Conservation (phyloP, 2,888 invertebrate genomes). For the Lamproptera curius region DNA sequence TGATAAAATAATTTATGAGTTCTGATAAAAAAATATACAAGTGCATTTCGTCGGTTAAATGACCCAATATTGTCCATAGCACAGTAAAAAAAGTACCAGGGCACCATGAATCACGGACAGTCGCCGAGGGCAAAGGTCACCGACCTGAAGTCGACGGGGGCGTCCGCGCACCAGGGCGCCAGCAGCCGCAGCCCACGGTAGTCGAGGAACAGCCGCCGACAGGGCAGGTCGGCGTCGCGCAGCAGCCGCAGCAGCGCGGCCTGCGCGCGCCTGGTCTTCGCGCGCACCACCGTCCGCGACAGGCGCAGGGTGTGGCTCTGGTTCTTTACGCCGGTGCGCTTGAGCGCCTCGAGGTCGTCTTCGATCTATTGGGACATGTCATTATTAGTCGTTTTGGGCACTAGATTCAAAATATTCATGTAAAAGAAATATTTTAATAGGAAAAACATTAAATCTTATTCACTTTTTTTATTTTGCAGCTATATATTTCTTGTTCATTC, state of each 20-base stretch:
- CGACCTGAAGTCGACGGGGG: constrained; percentile 70
- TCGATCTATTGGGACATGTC: constrained; percentile 89
- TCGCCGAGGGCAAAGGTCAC: constrained; percentile 28
- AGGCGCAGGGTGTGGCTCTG: constrained; percentile 93
- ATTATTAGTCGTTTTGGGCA: too few species aligned
- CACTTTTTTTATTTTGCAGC: too few species aligned
- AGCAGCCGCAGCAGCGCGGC: constrained; percentile 87
- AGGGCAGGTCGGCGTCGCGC: constrained; percentile 88
- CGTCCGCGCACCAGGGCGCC: constrained; percentile 95
- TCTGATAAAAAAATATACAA: too few species aligned
- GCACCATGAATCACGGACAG: constrained; percentile 15
- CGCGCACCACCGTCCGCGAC: constrained; percentile 94
- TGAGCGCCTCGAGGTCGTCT: constrained; percentile 91
- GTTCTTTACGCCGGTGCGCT: constrained; percentile 89
- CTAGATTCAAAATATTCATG: too few species aligned
- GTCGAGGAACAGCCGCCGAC: constrained; percentile 91
- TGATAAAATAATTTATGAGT: too few species aligned
- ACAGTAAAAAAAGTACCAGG: background rate
- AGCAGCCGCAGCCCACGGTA: constrained; percentile 94
- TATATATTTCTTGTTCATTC: too few species aligned
- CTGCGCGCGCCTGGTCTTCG: constrained; percentile 88
- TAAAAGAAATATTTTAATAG: too few species aligned
- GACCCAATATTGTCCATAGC: too few species aligned
- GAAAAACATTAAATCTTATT: too few species aligned
- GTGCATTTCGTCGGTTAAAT: too few species aligned